Conservation (phyloP, 2,113 vertebrate species). For the Gopherus evgoodei region DNA sequence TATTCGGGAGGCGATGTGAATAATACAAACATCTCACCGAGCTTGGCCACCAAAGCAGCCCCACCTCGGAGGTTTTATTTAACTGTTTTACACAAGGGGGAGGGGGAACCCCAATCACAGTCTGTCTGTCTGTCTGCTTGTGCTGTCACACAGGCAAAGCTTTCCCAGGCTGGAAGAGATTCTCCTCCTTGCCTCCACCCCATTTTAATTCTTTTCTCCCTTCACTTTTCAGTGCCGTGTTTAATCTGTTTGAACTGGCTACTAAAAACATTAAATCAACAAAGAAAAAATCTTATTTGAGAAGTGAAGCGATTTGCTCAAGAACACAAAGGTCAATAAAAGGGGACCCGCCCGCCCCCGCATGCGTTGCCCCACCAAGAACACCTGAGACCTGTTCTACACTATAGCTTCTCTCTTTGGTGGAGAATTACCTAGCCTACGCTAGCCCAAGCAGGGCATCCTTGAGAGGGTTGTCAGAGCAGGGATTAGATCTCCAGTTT, state of each 20-base stretch:
- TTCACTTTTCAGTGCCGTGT: background rate
- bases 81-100: background rate
- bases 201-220: background rate
- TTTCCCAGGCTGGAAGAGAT: background rate
- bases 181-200: accelerated
- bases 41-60: background rate
- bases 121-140: background rate
- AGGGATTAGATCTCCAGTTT: background rate
- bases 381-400: background rate
- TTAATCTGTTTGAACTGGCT: background rate
- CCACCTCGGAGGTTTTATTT: background rate
- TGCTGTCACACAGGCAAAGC: background rate
- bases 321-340: background rate
- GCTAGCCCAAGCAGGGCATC: background rate
- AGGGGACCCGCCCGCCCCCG: no score
- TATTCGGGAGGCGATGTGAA: no score
- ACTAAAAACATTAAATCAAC: background rate
- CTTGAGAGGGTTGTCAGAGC: background rate
- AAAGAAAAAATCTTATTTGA: background rate
- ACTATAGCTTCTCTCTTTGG: background rate
- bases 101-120: no score
- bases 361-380: background rate
- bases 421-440: background rate
- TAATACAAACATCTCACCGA: no score
- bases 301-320: background rate